Percentiles rank a stretch among this genome's conserved stretches.
Conservation (phyloP, 2,113 vertebrate genomes). For the Arenaria interpres region DNA sequence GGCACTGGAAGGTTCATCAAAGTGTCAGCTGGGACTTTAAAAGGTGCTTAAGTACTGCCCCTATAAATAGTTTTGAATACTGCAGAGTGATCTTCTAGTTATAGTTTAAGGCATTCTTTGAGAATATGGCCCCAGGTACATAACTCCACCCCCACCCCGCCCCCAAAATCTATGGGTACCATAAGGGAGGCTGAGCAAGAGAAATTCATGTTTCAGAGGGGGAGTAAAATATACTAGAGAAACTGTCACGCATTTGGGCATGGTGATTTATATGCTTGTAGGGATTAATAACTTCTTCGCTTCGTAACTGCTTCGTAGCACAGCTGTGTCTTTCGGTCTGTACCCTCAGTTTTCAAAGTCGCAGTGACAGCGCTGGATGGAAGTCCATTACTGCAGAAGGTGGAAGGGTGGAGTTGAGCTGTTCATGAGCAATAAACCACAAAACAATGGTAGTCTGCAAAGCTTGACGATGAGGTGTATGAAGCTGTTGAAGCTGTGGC, state of each 20-base stretch:
- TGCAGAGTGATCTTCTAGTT: background rate
- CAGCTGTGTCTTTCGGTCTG: constrained; percentile 19
- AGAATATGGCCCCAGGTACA: background rate
- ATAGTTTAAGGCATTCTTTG: background rate
- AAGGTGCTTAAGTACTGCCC: background rate
- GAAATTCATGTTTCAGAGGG: background rate
- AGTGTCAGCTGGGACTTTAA: background rate
- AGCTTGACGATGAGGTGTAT: background rate
- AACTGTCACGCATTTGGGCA: background rate
- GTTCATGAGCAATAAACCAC: background rate
- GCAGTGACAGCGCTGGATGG: background rate
- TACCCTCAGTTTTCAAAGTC: background rate
- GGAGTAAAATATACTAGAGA: constrained; percentile 6
- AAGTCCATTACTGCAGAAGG: background rate
- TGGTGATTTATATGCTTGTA: constrained; percentile 43
- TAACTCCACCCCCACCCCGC: background rate
- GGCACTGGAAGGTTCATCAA: background rate
- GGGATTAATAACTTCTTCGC: constrained; percentile 58
- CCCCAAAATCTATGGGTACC: background rate
- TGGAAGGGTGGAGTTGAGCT: background rate
- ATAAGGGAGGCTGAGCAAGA: background rate
- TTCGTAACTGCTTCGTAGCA: constrained; percentile 12
- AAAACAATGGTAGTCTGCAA: background rate
- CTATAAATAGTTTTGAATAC: background rate
- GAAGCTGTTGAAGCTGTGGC: background rate